Base-by-base conservation (phyloP, 1,140 invertebrate species). In the Bombus superbus region DNA sequence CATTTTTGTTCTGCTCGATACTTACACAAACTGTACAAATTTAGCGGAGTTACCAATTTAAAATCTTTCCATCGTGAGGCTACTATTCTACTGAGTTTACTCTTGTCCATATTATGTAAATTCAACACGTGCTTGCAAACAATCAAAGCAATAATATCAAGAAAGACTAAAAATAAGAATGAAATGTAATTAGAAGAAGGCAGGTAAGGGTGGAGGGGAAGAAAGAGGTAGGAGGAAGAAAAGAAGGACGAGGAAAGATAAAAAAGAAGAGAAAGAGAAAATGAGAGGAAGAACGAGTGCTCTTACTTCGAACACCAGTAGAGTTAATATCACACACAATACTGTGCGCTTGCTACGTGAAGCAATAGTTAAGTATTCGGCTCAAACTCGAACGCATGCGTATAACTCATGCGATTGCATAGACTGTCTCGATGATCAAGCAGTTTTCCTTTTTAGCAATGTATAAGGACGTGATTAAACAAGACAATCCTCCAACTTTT, bases 21-120 rank as follows among this genome's bases (percentile, higher is more conserved):
- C 81, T 83, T 68, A 83, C 81, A 25, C 5, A 53, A 9, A 32
- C 73, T 69, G 28, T 68, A 77, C 10, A 83, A 1, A 28, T 42
- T 40, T 32, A 62, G 35, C 40, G 11, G 9, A 42, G 15, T 69
- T 32, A 69, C 5, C 28, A 76, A 1, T 53, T 68, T 64, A 3
- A 3, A 68, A 32, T 15, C 0, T 28, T 6, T 66, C 44, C 35
- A 32, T 4, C 6, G 8, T 22, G 22, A 25, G 10, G 8, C 44
- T n/a, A 72, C 11, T 11, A 53, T 68, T 25, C 1, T 38, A 1
- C 8, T 6, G 2, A 6, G 4, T 38, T 53, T 66, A 25, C 6
- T 18, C 22, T 28, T 28, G 1, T 0, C 25, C 81, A 83, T 83
- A 62, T 42, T 53, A 38, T 9, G 35, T 9, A 64, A 53, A 68